A percentile compares a stretch with the other conserved stretches of the same genome.
phyloP scores from a whole-genome alignment of 2,888 invertebrate species.

The Idaea biselata region DNA sequence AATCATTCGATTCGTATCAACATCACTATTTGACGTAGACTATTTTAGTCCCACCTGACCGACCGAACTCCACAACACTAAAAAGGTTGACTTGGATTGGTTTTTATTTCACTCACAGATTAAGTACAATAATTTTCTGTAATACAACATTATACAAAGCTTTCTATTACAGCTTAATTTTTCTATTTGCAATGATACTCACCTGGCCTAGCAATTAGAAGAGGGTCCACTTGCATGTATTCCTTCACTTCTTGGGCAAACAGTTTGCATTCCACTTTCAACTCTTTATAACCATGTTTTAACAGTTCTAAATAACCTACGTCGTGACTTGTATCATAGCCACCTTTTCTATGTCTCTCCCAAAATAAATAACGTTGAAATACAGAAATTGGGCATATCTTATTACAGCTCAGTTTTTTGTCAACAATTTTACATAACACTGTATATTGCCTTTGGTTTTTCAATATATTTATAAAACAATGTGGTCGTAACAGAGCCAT shows the following conservation, averaged over 20 bases:
- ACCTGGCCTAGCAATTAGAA: conserved; percentile 79
- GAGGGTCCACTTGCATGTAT: conserved; percentile 82
- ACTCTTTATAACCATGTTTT: conserved; percentile 82
- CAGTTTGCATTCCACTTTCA: conserved; percentile 84
- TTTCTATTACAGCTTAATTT: too few relatives aligned
- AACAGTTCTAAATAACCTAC: conserved; percentile 77
- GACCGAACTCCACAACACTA: too few relatives aligned
- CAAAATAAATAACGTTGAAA: conserved; percentile 69
- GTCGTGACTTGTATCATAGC: conserved; percentile 71
- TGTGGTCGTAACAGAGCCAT: conserved; percentile 40
- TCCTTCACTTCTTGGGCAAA: conserved; percentile 86
- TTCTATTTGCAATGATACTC: conserved; percentile 23
- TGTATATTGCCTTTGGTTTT: conserved; percentile 40
- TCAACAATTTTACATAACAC: conserved; percentile 38
- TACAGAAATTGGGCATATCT: conserved; percentile 31
- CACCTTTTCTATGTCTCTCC: conserved; percentile 82
- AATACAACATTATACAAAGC: too few relatives aligned
- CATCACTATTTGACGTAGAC: not conserved
- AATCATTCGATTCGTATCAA: not conserved
- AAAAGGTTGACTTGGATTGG: too few relatives aligned
- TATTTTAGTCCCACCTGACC: too few relatives aligned
- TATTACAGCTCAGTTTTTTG: conserved; percentile 31
- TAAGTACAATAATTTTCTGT: too few relatives aligned
- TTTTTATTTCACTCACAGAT: too few relatives aligned
- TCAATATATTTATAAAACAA: conserved; percentile 30